Conservation (phyloP, 2,888 invertebrate species). For the Hydraecia micacea region DNA sequence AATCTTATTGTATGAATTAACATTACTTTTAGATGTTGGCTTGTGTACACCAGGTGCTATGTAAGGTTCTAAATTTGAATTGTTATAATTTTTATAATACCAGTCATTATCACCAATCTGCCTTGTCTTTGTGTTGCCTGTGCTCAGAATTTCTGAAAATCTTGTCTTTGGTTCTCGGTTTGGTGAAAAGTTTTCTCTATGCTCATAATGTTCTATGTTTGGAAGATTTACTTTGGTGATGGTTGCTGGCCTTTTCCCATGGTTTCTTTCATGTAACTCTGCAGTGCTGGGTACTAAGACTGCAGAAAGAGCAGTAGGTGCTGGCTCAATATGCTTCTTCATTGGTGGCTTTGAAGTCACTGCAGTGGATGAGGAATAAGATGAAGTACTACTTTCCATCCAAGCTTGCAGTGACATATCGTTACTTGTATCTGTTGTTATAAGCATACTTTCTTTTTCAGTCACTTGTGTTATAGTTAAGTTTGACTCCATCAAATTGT, state of each 20-base stretch:
- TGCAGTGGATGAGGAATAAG: constrained; percentile 73
- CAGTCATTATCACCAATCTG: constrained; percentile 92
- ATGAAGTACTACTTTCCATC: constrained; percentile 83
- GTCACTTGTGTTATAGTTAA: constrained; percentile 85
- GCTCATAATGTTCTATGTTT: constrained; percentile 79
- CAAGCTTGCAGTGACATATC: constrained; percentile 85
- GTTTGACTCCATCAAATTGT: constrained; percentile 87
- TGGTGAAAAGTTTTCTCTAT: constrained; percentile 80
- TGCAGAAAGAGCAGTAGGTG: constrained; percentile 91
- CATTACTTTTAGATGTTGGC: constrained; percentile 68
- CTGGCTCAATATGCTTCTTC: constrained; percentile 81
- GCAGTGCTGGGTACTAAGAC: constrained; percentile 91
- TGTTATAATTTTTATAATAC: constrained; percentile 97
- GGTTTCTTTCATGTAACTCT: constrained; percentile 77
- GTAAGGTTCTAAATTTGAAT: constrained; percentile 88
- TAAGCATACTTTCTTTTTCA: constrained; percentile 84
- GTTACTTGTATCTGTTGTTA: constrained; percentile 86
- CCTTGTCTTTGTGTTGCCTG: constrained; percentile 85
- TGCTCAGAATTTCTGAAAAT: constrained; percentile 80
- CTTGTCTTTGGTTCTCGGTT: constrained; percentile 86
- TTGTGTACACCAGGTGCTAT: constrained; percentile 83
- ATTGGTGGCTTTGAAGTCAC: constrained; percentile 78
- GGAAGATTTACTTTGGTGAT: constrained; percentile 87
- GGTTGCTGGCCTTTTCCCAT: constrained; percentile 83
- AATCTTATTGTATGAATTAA: constrained; percentile 63